phyloP scores from a whole-genome alignment of 2,888 invertebrate species.

The Chrysolina haemoptera region DNA sequence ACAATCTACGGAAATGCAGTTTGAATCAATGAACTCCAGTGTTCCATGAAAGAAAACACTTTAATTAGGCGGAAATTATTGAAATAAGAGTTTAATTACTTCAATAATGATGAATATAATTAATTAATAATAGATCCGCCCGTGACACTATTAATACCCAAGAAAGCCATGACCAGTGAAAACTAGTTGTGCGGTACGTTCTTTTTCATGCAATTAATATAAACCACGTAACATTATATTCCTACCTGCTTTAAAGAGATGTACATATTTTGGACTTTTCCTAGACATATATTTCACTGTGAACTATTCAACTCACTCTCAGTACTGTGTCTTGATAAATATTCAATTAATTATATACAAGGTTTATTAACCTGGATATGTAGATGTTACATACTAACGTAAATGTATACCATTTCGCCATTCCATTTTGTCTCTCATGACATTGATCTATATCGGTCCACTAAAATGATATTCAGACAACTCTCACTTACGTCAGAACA shows the following conservation, averaged over 20 bases:
- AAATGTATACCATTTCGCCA: neutral
- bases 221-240: neutral
- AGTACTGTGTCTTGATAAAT: slow-evolving; percentile 36
- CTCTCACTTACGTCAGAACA: slow-evolving; percentile 4
- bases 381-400: slow-evolving; percentile 37
- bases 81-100: neutral
- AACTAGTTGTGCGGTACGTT: neutral
- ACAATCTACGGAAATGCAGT: too few relatives aligned
- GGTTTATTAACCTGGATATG: slow-evolving; percentile 46
- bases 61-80: neutral
- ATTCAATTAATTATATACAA: slow-evolving; percentile 43
- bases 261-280: neutral
- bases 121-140: neutral
- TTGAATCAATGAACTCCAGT: too few relatives aligned
- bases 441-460: slow-evolving; percentile 10
- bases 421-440: slow-evolving; percentile 8
- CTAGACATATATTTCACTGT: neutral
- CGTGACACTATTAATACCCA: slow-evolving; percentile 7
- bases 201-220: neutral
- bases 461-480: neutral
- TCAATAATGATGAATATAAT: neutral
- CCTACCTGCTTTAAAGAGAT: slow-evolving; percentile 6
- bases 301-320: slow-evolving; percentile 31
- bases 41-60: too few relatives aligned
- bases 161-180: neutral